Evolutionary conservation across 2,888 invertebrate species (phyloP).

Genomic region (Frankliniella intonsa): DNA sequence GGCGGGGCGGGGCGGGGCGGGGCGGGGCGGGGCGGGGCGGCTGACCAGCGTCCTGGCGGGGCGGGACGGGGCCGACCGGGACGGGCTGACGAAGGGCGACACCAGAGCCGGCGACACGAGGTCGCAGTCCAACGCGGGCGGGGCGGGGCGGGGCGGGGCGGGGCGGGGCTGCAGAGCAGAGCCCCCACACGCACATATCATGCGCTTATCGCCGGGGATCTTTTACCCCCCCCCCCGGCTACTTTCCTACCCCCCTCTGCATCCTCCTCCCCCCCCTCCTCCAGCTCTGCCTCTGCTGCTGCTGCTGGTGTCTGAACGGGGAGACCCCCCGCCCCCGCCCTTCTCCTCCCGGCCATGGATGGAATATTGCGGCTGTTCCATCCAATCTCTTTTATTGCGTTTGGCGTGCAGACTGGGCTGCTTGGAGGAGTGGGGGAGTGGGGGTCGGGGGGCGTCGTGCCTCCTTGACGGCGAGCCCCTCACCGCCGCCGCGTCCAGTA

Average conservation of each 20-base stretch:
- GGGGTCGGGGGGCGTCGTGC: not conserved
- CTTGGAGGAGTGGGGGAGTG: not conserved
- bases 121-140: not conserved
- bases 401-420: not conserved
- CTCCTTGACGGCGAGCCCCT: not conserved
- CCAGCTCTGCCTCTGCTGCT: not conserved
- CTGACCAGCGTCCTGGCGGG: no score
- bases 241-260: not conserved
- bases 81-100: not conserved
- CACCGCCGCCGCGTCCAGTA: not conserved
- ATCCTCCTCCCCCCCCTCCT: not conserved
- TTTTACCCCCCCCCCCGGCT: not conserved
- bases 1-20: no score
- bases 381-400: constrained; percentile 26
- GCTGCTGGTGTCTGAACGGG: not conserved
- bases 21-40: no score
- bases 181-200: not conserved
- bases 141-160: no score
- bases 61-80: not conserved
- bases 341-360: not conserved
- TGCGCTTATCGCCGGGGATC: not conserved
- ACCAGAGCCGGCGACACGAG: constrained; percentile 2
- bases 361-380: constrained; percentile 26
- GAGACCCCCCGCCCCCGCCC: not conserved
- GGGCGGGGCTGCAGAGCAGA: not conserved